Conservation (phyloP, 2,888 invertebrate genomes). For the Sarcophaga caerulescens region DNA sequence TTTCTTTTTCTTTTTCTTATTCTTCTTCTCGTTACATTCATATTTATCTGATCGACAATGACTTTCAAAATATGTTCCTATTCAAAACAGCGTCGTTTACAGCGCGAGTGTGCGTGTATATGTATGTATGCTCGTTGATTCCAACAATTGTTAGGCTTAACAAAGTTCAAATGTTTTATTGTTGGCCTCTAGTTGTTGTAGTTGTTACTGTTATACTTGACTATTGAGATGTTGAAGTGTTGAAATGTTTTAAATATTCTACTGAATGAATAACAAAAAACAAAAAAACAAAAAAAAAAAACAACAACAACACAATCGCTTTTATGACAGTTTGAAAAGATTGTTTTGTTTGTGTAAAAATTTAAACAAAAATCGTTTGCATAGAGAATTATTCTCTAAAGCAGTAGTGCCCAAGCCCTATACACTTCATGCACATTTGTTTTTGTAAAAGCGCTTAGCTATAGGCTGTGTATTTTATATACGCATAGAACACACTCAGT, state of each 20-base stretch:
- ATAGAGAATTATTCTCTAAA: too few relatives aligned
- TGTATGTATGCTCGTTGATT: background rate
- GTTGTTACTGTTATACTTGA: conserved; percentile 16
- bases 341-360: too few relatives aligned
- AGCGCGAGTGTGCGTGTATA: background rate
- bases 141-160: conserved; percentile 31
- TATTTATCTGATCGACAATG: conserved; percentile 65
- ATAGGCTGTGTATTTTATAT: too few relatives aligned
- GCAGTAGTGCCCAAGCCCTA: too few relatives aligned
- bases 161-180: conserved; percentile 53
- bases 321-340: background rate
- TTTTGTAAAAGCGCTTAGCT: too few relatives aligned
- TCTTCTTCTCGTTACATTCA: conserved; percentile 33
- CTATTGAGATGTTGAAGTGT: conserved; percentile 18
- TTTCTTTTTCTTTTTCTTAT: conserved; percentile 15
- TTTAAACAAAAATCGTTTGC: too few relatives aligned
- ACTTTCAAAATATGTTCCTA: conserved; percentile 57
- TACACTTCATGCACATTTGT: too few relatives aligned
- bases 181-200: background rate
- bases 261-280: background rate
- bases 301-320: background rate
- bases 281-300: too few relatives aligned
- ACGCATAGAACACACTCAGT: too few relatives aligned
- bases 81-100: conserved; percentile 40
- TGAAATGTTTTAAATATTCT: background rate